Evolutionary conservation across 2,888 invertebrate genomes (phyloP).

Genomic region (Volucella zonaria): DNA sequence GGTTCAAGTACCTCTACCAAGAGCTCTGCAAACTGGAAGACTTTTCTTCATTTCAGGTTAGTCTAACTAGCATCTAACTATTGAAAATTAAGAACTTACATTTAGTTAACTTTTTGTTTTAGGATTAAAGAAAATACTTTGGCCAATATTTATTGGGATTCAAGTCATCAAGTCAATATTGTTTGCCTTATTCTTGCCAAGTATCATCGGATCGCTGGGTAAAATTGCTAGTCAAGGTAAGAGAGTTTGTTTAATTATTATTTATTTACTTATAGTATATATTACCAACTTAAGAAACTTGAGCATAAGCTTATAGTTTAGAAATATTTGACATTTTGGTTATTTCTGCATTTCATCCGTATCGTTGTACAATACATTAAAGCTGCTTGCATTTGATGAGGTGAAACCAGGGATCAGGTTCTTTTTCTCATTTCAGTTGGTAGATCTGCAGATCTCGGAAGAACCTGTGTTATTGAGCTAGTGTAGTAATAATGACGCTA

Average conservation of each 20-base stretch:
- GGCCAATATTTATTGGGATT: constrained; percentile 91
- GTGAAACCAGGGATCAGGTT: too few species aligned
- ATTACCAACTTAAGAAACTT: constrained; percentile 1
- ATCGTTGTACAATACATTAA: too few species aligned
- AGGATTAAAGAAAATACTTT: constrained; percentile 91
- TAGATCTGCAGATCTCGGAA: too few species aligned
- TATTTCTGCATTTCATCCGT: too few species aligned
- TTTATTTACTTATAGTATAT: not conserved
- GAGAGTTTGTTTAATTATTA: constrained; percentile 20
- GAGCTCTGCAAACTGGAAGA: constrained; percentile 85
- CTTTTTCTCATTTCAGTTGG: too few species aligned
- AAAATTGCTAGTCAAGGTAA: constrained; percentile 92
- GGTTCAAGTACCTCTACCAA: constrained; percentile 86
- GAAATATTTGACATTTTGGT: too few species aligned
- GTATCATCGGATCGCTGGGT: constrained; percentile 91
- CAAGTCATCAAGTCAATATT: constrained; percentile 92
- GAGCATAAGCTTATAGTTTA: too few species aligned
- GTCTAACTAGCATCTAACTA: constrained; percentile 84
- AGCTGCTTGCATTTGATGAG: too few species aligned
- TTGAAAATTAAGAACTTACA: not conserved
- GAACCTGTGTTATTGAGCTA: too few species aligned
- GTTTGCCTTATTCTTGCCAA: constrained; percentile 92
- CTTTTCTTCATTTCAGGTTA: constrained; percentile 87
- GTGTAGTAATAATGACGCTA: too few species aligned
- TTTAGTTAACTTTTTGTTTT: constrained; percentile 81